These are phyloP conservation scores for Taxidea taxus DNA, from an alignment of 2,113 vertebrate species.

Conservation along the genomic window DNA sequence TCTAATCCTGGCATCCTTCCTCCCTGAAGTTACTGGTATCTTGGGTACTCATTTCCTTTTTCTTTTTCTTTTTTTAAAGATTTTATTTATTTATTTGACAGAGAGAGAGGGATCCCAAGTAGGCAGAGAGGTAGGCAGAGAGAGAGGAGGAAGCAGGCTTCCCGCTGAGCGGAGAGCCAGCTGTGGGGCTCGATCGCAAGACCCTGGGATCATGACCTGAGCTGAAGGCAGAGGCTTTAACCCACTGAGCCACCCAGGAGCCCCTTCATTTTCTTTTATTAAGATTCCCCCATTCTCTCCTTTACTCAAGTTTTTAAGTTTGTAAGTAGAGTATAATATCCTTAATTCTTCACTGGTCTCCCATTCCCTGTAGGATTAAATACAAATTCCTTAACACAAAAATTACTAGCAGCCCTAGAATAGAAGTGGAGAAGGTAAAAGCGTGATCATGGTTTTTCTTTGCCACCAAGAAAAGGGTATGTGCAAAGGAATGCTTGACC, in stretches of 20 bases:
- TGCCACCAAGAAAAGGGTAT: not conserved
- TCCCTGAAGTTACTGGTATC: not conserved
- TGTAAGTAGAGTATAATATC: not conserved
- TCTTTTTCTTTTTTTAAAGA: no score
- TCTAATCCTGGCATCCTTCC: not conserved
- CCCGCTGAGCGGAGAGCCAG: no score
- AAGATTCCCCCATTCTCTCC: not conserved
- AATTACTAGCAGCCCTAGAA: not conserved
- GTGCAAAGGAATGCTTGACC: not conserved
- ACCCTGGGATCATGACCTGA: no score
- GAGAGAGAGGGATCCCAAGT: no score
- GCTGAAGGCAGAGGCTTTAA: no score
- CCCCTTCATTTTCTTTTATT: not conserved
- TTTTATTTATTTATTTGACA: no score
- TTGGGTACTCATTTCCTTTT: not conserved
- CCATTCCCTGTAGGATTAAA: not conserved
- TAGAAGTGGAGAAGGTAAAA: not conserved
- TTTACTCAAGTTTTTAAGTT: not conserved
- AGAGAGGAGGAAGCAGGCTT: no score
- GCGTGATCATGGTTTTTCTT: not conserved
- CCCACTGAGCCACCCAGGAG: no score
- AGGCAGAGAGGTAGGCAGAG: no score
- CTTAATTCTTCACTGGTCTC: not conserved
- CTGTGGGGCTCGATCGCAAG: accelerated
- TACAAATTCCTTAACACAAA: not conserved